Conservation (phyloP, 2,797 vertebrate genomes). For the Alcedo atthis region DNA sequence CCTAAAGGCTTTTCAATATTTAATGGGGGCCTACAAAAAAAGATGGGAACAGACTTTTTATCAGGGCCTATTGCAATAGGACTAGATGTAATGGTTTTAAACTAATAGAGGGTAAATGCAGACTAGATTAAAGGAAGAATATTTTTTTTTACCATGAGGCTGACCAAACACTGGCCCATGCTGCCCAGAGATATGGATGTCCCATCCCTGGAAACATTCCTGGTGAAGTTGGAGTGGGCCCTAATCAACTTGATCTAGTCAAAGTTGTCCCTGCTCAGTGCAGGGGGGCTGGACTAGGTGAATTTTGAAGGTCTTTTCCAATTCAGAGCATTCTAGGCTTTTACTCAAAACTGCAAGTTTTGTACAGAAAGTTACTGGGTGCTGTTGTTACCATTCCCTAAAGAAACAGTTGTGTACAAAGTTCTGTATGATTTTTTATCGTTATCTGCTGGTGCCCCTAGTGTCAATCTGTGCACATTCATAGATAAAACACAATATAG, state of each 20-base stretch:
- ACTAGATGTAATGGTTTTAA: neutral
- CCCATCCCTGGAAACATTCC: neutral
- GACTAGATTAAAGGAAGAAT: neutral
- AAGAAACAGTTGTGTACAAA: neutral
- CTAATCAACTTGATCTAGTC: neutral
- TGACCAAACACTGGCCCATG: neutral
- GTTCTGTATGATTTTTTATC: neutral
- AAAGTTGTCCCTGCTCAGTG: too few species aligned
- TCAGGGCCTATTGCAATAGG: neutral
- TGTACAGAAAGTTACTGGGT: neutral
- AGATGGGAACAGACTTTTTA: neutral
- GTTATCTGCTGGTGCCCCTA: neutral
- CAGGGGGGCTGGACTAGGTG: too few species aligned
- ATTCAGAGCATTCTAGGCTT: neutral
- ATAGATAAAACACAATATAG: neutral
- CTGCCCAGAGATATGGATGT: accelerated
- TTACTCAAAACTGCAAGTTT: neutral
- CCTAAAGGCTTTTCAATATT: accelerated
- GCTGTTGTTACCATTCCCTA: neutral
- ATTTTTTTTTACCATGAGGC: accelerated
- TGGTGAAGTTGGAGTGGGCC: neutral
- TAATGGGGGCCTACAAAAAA: neutral
- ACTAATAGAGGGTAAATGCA: neutral
- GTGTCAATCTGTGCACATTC: neutral
- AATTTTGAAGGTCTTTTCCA: neutral